Base-by-base conservation (phyloP, 2,888 invertebrate genomes). In the Dicyrtomina minuta region DNA sequence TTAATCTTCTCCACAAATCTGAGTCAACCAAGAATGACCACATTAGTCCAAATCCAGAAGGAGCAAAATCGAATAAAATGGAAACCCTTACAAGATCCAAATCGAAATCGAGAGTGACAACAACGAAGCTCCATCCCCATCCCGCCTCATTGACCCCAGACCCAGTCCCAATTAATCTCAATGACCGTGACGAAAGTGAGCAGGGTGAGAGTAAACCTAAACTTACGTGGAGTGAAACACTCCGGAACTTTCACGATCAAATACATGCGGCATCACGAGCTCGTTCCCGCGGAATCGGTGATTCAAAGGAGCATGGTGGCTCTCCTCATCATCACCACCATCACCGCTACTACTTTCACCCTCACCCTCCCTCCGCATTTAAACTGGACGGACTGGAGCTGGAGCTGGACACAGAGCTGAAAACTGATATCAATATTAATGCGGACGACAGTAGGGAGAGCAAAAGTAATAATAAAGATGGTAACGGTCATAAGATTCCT, bases 301-400 rank as follows among this genome's bases (percentile, higher is more conserved):
- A n/a, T n/a, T n/a, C n/a, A n/a, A n/a, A n/a, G n/a, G n/a, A n/a
- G n/a, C n/a, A n/a, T n/a, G n/a, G n/a, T n/a, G n/a, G n/a, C n/a
- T n/a, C n/a, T n/a, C n/a, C n/a, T 33, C 70, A 69, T 46, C 70
- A 67, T 56, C 67, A 71, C 41, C 59, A 68, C 26, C 68, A 69
- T 26, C 46, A 61, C 17, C 66, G 64, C 53, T 62, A 53, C 22
- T 61, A 66, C 33, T 46, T 68, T 51, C 60, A 67, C 20, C 58
- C 44, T 58, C 64, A 55, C 20, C 43, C 10, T 10, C 12, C 27
- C 20, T 8, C 17, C 15, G 15, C 17, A 3, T 24, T 22, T 24
- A 6, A 12, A 17, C 5, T n/a, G n/a, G n/a, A 8, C 8, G 51
- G 51, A 8, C 8, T 20, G 6, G 6, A n/a, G 51, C 17, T n/a